Evolutionary conservation across 2,113 vertebrate genomes (phyloP), one percentile per base, ranked within the genome.

Genomic region (Xenus cinereus): DNA sequence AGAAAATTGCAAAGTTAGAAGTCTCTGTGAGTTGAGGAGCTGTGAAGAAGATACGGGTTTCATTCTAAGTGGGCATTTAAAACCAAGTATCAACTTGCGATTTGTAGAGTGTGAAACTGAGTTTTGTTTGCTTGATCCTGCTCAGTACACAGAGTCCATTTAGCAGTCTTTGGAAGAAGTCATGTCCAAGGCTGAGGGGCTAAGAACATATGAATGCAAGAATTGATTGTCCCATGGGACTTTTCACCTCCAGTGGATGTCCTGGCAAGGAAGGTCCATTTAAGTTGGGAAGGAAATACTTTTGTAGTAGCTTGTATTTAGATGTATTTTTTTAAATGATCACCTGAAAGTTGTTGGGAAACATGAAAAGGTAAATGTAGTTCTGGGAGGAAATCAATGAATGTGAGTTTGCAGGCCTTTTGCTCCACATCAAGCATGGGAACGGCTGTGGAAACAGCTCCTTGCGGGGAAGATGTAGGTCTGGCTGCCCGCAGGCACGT

Each of bases 191-290:
- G 69, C 13, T 3, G 14, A 30, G 23, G 28, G 9, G 2, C 17
- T 30, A 27, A 53, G 62, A 27, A 6, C 0, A 0, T 20, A 11
- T 6, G 27, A 7, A 6, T 21, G 14, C 1, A 5, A 26, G 22
- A 71, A 14, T 16, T 1, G 14, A 10, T 30, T n/a, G 57, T 82
- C 53, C 57, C 48, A 3, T 3, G 10, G 37, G 48, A 37, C 64
- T 68, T 68, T 22, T 32, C 30, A 39, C 5, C 35, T 75, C 48
- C 33, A 27, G 33, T 10, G 21, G 21, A 13, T 10, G 15, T 76
- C 39, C 37, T 59, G 60, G 20, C 28, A 56, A 51, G 45, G 48
- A 75, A 83, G 7, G 10, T 1, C 50, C 46, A 7, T 86, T 83
- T 24, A 30, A 57, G 6, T 14, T n/a, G 24, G 20, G 43, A 60